A percentile compares a stretch with the other conserved stretches of the same genome.
Evolutionary conservation across 2,888 invertebrate species (phyloP).

Genomic region (Lasioglossum vierecki): DNA sequence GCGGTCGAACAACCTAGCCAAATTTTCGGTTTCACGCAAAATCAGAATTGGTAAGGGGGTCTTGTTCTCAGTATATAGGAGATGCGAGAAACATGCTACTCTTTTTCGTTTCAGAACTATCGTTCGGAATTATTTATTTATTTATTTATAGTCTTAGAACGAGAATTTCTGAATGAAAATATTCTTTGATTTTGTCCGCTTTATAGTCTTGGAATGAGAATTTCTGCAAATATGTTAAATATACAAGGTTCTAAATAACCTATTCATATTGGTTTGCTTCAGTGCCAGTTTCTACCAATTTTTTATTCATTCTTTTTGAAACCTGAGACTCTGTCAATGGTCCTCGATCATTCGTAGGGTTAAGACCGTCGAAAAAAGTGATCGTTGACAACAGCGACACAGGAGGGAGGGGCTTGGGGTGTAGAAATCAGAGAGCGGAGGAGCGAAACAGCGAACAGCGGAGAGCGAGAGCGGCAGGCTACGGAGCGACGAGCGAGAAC

Average conservation of each 20-base stretch:
- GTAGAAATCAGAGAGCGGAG: neutral
- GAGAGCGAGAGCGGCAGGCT: conserved; percentile 5
- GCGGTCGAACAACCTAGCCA: neutral
- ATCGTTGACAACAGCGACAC: neutral
- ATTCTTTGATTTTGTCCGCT: no score
- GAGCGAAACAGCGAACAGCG: neutral
- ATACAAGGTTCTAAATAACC: no score
- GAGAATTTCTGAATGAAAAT: no score
- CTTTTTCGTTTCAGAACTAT: no score
- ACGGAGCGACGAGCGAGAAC: conserved; percentile 41
- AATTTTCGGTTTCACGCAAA: neutral
- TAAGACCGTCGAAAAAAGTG: neutral
- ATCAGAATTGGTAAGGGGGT: neutral
- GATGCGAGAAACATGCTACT: no score
- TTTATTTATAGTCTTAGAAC: no score
- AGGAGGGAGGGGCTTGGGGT: neutral
- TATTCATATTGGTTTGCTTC: no score
- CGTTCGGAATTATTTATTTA: no score
- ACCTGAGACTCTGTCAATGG: neutral
- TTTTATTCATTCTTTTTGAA: neutral
- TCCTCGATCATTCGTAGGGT: neutral
- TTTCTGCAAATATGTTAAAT: no score
- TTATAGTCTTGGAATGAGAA: no score
- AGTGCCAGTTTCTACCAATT: neutral
- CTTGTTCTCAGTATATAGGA: no score